Percentiles rank a stretch among this genome's conserved stretches.
Conservation (phyloP, 2,113 vertebrate species). For the Saiga tatarica region DNA sequence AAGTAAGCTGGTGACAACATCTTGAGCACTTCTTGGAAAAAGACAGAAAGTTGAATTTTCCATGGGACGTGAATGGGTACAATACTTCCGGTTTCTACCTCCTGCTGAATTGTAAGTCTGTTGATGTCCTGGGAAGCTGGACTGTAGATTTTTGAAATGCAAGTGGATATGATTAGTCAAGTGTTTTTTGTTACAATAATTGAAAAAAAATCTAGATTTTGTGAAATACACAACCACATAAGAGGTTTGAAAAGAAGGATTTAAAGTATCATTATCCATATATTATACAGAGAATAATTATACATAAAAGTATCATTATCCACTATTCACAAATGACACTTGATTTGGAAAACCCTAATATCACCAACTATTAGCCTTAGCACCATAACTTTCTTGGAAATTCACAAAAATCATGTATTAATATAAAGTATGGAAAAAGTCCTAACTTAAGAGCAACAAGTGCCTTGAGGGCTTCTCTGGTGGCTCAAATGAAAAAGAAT, state of each 20-base stretch:
- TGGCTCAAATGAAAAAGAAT: not conserved
- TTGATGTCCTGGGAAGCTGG: not conserved
- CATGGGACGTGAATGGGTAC: accelerated
- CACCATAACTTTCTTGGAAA: not conserved
- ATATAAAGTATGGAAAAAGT: not conserved
- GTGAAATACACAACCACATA: not conserved
- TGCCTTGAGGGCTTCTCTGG: not conserved
- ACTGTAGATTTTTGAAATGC: not conserved
- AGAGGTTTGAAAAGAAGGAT: not conserved
- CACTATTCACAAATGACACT: not conserved
- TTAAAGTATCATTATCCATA: not conserved
- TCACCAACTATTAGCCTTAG: not conserved
- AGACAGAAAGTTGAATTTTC: not conserved
- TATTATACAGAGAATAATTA: too few species aligned
- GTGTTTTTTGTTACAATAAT: not conserved
- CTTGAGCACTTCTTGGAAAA: not conserved
- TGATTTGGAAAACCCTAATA: not conserved
- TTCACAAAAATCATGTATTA: not conserved
- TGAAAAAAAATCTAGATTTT: not conserved
- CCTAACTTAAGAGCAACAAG: not conserved
- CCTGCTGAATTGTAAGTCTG: not conserved
- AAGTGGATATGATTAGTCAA: not conserved
- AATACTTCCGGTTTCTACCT: not conserved
- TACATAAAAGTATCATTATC: not conserved
- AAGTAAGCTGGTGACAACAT: not conserved